These are phyloP conservation scores for Platichthys stellatus DNA, from an alignment of 2,113 vertebrate species.

Conservation along the genomic window DNA sequence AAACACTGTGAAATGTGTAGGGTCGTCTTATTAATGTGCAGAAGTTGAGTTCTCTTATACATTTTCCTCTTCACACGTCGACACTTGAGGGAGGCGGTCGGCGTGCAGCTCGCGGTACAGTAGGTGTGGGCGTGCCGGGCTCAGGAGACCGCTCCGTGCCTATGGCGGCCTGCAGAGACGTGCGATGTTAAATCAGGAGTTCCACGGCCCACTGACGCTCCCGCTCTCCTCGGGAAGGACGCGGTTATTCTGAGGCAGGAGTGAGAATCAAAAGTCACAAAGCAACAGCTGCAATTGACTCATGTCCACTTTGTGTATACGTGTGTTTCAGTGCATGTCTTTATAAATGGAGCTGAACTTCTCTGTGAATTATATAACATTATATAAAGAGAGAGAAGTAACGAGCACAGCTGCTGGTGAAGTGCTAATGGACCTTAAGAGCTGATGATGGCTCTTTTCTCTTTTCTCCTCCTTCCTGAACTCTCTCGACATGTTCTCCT, in stretches of 20 bases:
- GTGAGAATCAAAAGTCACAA: neutral
- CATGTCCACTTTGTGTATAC: no score
- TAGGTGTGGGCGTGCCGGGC: constrained; percentile 45
- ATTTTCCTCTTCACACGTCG: neutral
- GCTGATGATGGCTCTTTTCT: no score
- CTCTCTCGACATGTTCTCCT: neutral
- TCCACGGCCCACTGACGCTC: constrained; percentile 25
- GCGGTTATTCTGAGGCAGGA: constrained; percentile 22
- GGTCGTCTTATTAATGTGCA: no score
- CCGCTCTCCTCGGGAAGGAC: neutral
- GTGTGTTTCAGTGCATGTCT: constrained; percentile 5
- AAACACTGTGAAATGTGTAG: no score
- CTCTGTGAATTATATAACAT: no score
- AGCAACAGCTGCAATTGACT: neutral
- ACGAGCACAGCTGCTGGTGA: no score
- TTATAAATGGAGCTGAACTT: no score
- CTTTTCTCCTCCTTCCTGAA: neutral
- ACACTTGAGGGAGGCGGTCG: no score
- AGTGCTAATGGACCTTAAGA: no score
- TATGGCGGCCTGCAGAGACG: constrained; percentile 10
- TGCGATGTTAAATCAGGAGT: constrained; percentile 19
- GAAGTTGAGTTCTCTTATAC: no score
- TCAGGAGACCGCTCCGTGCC: neutral
- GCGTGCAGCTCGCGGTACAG: constrained; percentile 10
- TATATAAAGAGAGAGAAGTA: no score